Base-by-base conservation (phyloP, 1,140 invertebrate species). In the Drosophila ohnishii region DNA sequence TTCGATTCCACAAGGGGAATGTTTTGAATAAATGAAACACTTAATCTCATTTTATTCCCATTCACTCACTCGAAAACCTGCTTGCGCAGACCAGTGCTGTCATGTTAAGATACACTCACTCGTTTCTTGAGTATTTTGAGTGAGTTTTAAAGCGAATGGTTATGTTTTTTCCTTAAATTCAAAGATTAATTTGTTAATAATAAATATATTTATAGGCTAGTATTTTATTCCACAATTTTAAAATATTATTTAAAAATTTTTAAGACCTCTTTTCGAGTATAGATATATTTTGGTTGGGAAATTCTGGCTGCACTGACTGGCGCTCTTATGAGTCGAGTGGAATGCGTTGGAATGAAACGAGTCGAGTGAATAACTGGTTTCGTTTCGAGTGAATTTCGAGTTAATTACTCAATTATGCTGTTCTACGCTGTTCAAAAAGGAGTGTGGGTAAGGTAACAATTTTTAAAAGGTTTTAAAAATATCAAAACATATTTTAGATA, bases 351-450 rank as follows among this genome's bases (percentile, higher is more conserved):
- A 56, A 39, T 37, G 13, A 9, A 61, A 65, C n/a, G 50, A 62
- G 45, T 47, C 34, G 71, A 73, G 47, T 65, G 77, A n/a, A 65
- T 22, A 86, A 86, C 83, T 74, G 83, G 83, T 86, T 86, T 79
- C 83, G 67, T 85, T 80, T 71, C 57, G 74, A 66, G 65, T 82
- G 62, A 59, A 35, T 66, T 66, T 72, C 59, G 66, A 77, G 74
- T 80, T 86, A 86, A 86, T 86, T 87, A 86, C 83, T 86, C 79
- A 86, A 86, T 86, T 86, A 86, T 87, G 79, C 72, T 76, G 71
- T 50, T 34, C 32, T 69, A 37, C 39, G 30, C 34, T 62, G 45
- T 16, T 47, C 25, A 45, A 61, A 72, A 70, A 60, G 28, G 48
- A 42, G 57, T 35, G 8, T 35, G 51, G 13, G 19, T 4, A 35